These are phyloP conservation scores for Turnix velox DNA, from an alignment of 2,113 vertebrate species.

Conservation along the genomic window DNA sequence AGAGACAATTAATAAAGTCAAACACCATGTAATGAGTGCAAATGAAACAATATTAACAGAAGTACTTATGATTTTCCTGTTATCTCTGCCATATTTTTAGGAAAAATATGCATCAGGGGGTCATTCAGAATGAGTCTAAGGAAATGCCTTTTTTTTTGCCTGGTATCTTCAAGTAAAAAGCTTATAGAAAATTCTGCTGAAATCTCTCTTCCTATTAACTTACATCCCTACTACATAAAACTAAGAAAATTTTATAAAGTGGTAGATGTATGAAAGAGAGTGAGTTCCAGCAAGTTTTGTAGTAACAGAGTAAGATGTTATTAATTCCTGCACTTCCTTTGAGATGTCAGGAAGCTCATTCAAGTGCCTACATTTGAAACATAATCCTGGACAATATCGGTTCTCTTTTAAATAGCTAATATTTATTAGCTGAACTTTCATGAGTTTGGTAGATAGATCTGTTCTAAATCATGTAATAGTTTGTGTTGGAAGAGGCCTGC, in stretches of 20 bases:
- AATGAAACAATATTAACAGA: background rate
- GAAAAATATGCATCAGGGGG: background rate
- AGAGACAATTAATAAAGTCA: background rate
- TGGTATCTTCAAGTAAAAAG: background rate
- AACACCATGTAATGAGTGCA: background rate
- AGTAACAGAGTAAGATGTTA: background rate
- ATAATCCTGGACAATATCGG: background rate
- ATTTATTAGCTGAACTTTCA: conserved; percentile 3
- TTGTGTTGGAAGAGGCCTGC: background rate
- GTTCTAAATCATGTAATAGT: background rate
- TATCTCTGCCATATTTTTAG: background rate
- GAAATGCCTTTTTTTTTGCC: background rate
- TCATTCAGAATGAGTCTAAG: background rate
- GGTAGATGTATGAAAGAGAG: background rate
- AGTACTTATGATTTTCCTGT: background rate
- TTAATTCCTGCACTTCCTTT: background rate
- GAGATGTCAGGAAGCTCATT: background rate
- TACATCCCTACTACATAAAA: background rate
- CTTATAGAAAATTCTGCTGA: background rate
- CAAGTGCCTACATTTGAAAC: background rate
- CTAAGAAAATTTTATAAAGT: background rate
- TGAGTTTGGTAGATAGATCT: background rate
- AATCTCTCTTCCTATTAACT: background rate
- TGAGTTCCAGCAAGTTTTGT: background rate
- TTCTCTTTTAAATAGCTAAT: background rate